phyloP scores from a whole-genome alignment of 1,140 invertebrate species.

The Lepidurus apus region DNA sequence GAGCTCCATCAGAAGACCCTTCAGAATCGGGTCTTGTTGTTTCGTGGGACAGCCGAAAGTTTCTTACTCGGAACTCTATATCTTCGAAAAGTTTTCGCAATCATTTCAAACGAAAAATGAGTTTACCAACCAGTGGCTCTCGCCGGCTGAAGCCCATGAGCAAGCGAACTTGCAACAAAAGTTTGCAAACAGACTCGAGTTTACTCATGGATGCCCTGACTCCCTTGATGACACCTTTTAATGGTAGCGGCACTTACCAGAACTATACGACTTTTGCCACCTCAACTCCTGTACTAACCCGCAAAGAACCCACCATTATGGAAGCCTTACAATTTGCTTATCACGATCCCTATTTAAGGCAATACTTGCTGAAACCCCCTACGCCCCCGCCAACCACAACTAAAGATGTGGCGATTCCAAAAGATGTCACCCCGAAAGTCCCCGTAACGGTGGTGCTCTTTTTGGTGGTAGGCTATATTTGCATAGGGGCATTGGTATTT shows the following conservation, averaged over 20 bases:
- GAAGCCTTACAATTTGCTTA: not conserved
- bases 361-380: slow-evolving; percentile 4
- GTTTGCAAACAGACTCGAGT: not conserved
- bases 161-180: not conserved
- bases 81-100: not conserved
- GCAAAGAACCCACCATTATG: not conserved
- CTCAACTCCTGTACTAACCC: not conserved
- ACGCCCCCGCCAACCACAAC: not conserved
- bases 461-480: slow-evolving; percentile 63
- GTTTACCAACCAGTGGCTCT: not conserved
- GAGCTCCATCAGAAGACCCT: not conserved
- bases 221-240: not conserved
- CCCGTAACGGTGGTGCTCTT: slow-evolving; percentile 64
- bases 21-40: not conserved
- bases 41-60: not conserved
- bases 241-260: not conserved
- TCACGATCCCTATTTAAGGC: not conserved
- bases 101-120: not conserved
- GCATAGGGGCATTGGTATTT: slow-evolving; percentile 81
- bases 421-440: slow-evolving; percentile 44
- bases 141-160: not conserved
- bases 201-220: not conserved
- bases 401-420: not conserved
- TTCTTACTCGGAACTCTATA: slow-evolving; percentile 34
- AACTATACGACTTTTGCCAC: not conserved